Percentiles rank a stretch among this genome's conserved stretches.
These are phyloP conservation scores for Parelbella ahira DNA, from an alignment of 2,888 invertebrate species.

Conservation along the genomic window DNA sequence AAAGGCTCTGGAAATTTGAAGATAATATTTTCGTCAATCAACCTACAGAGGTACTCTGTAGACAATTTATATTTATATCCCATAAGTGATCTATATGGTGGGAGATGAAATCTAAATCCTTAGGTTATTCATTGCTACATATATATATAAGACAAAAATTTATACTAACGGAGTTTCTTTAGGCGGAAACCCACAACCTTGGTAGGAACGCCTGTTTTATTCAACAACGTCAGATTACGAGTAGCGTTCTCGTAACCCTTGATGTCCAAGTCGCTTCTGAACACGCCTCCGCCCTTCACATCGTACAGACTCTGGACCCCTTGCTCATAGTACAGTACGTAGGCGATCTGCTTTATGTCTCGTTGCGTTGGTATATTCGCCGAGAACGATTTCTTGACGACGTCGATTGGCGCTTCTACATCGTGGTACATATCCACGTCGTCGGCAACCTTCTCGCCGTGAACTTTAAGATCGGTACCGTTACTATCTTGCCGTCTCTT, in stretches of 20 bases:
- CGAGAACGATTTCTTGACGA: slow-evolving; percentile 56
- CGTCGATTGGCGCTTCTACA: slow-evolving; percentile 48
- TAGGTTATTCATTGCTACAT: too few relatives aligned
- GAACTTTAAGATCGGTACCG: slow-evolving; percentile 42
- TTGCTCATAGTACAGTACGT: slow-evolving; percentile 70
- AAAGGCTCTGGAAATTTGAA: too few relatives aligned
- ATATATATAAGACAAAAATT: neutral
- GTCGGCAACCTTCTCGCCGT: slow-evolving; percentile 42
- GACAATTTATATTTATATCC: too few relatives aligned
- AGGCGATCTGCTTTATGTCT: slow-evolving; percentile 58
- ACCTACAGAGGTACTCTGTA: too few relatives aligned
- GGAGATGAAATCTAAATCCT: too few relatives aligned
- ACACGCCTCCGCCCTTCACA: slow-evolving; percentile 56
- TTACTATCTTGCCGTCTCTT: slow-evolving; percentile 65
- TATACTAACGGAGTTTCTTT: slow-evolving; percentile 65
- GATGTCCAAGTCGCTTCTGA: slow-evolving; percentile 61
- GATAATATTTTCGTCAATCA: too few relatives aligned
- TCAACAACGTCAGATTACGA: slow-evolving; percentile 63
- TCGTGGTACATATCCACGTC: slow-evolving; percentile 49
- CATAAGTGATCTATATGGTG: too few relatives aligned
- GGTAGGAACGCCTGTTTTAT: slow-evolving; percentile 59
- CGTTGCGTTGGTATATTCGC: slow-evolving; percentile 41
- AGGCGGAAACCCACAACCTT: slow-evolving; percentile 67
- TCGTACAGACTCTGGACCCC: slow-evolving; percentile 55
- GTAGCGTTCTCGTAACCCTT: slow-evolving; percentile 52